A percentile compares a stretch with the other conserved stretches of the same genome.
Conservation (phyloP, 2,888 invertebrate species). For the Cartodere bifasciata region DNA sequence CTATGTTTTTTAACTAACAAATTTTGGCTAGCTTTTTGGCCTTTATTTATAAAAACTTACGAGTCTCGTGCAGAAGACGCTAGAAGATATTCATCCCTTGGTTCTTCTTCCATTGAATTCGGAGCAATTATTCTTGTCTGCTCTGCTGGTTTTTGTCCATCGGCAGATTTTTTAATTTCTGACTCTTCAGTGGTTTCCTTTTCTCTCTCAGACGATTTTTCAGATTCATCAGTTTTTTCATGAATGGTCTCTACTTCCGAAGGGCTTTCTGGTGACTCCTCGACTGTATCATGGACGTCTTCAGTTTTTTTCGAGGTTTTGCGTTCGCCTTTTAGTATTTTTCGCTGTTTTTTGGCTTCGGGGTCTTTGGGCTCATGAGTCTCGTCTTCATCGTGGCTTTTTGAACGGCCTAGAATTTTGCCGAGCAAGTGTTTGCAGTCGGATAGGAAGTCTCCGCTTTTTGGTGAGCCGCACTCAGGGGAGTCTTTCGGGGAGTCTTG, state of each 20-base stretch:
- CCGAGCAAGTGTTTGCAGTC: slow-evolving; percentile 18
- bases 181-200: background rate
- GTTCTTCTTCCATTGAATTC: slow-evolving; percentile 17
- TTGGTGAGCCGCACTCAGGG: slow-evolving; percentile 1
- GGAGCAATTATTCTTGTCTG: slow-evolving; percentile 1
- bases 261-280: background rate
- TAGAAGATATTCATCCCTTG: slow-evolving; percentile 41
- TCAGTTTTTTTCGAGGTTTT: too few species aligned
- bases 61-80: slow-evolving; percentile 56
- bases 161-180: background rate
- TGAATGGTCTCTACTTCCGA: too few species aligned
- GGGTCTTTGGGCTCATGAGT: too few species aligned
- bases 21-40: too few species aligned
- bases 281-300: slow-evolving; percentile 1
- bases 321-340: too few species aligned
- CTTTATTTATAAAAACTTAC: too few species aligned
- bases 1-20: too few species aligned
- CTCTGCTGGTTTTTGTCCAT: background rate
- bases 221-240: too few species aligned
- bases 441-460: slow-evolving; percentile 17
- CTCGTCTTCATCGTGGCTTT: background rate
- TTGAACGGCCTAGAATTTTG: slow-evolving; percentile 11
- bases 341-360: too few species aligned
- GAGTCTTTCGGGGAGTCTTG: slow-evolving; percentile 3
- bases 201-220: too few species aligned